Evolutionary conservation across 2,113 vertebrate species (phyloP), one percentile per base, ranked within the genome.

Genomic region (Oncorhynchus keta): DNA sequence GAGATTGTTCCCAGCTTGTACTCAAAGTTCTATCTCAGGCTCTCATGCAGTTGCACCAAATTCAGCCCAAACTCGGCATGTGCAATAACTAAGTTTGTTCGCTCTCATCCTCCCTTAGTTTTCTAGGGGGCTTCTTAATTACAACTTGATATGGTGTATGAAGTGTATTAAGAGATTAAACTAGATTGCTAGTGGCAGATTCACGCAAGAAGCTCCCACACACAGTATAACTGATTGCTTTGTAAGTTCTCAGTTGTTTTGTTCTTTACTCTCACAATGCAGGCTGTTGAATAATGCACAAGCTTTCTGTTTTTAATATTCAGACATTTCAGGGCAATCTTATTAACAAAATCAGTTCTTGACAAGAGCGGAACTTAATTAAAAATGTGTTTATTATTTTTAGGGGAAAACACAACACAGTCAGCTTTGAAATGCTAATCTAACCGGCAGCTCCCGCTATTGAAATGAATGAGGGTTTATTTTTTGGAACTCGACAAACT

Each of bases 401-500:
- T 77, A 70, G 68, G 48, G 75, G 30, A 76, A 78, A 82, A 73
- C 39, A 87, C 81, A 86, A 86, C 87, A 83, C 68, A 84, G 78
- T 78, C 72, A 4, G 72, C 88, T 91, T 91, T 93, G 89, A 93
- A 92, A 90, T 92, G 89, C 81, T 81, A 92, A 91, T 92, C 74
- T 82, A 73, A 32, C 48, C 24, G 59, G 68, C 87, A 67, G 30
- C n/a, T 68, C 57, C 30, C 1, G 49, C 72, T 73, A 73, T 70
- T 69, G 72, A 70, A 83, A 49, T 67, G 73, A 67, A 83, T 62
- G 77, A 77, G 74, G 32, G 62, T 69, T 79, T 82, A 72, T 45
- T 45, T 45, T 45, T 45, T 11, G 39, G 39, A 45, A 45, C 39
- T 45, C 39, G 2, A 85, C 81, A 73, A 79, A 74, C 39, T 74